Evolutionary conservation across 1,140 invertebrate genomes (phyloP).

Genomic region (Micrasema minimum): DNA sequence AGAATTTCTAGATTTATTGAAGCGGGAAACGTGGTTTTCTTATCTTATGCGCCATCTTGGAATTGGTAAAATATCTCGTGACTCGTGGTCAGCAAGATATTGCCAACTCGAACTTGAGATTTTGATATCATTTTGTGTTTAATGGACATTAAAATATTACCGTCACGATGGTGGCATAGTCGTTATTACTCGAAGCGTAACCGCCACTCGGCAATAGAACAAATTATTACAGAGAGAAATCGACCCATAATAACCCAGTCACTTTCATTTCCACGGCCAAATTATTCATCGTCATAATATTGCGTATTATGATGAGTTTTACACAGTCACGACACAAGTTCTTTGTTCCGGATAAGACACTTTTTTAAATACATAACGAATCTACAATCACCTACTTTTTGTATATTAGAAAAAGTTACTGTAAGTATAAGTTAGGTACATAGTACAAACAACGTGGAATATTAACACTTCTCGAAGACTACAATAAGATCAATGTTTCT

Average conservation of each 20-base stretch:
- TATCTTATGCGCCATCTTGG: conserved; percentile 12
- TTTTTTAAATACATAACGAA: no score
- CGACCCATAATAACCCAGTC: conserved; percentile 28
- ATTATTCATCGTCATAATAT: conserved; percentile 30
- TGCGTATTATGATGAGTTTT: conserved; percentile 20
- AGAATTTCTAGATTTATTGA: no score
- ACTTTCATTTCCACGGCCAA: conserved; percentile 41
- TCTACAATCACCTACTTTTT: no score
- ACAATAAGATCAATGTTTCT: neutral
- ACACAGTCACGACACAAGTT: no score
- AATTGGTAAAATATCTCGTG: no score
- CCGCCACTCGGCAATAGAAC: conserved; percentile 29
- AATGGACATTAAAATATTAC: no score
- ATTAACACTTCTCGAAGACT: no score
- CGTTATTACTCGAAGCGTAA: conserved; percentile 33
- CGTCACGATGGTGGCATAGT: conserved; percentile 8
- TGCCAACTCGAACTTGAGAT: conserved; percentile 7
- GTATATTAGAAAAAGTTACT: no score
- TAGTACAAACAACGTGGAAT: no score
- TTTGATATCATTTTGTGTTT: no score
- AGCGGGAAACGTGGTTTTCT: conserved; percentile 14
- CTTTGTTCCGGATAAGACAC: no score
- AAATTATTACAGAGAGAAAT: conserved; percentile 43
- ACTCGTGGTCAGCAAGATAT: conserved; percentile 13
- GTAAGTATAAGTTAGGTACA: no score